Evolutionary conservation across 2,797 vertebrate genomes (phyloP).

Genomic region (Crocidura indochinensis): DNA sequence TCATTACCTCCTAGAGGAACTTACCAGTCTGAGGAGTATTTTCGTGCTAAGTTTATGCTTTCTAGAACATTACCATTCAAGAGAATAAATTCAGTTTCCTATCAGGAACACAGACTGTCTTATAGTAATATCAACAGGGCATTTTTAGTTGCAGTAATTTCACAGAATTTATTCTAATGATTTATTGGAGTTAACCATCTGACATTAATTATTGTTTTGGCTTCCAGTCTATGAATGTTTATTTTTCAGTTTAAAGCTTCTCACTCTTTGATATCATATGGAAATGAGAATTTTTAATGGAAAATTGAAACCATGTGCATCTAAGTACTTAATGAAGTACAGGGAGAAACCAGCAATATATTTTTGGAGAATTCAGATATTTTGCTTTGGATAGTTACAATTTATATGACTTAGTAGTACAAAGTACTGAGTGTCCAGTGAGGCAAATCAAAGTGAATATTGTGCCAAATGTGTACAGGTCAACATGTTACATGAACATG

Average conservation of each 20-base stretch:
- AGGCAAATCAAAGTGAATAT: conserved; percentile 64
- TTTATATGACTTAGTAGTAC: conserved; percentile 85
- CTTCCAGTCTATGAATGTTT: conserved; percentile 94
- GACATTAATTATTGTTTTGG: conserved; percentile 96
- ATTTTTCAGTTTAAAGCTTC: conserved; percentile 95
- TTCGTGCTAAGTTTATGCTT: conserved; percentile 78
- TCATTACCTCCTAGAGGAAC: conserved; percentile 70
- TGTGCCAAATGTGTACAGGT: conserved; percentile 50
- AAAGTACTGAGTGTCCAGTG: conserved; percentile 68
- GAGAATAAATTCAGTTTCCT: conserved; percentile 87
- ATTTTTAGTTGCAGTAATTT: conserved; percentile 91
- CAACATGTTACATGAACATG: conserved; percentile 34
- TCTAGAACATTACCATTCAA: conserved; percentile 85
- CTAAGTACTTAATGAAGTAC: conserved; percentile 96
- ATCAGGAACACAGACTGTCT: conserved; percentile 89
- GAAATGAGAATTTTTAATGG: conserved; percentile 96
- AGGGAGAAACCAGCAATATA: conserved; percentile 91
- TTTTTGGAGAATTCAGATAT: conserved; percentile 92
- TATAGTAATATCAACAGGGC: conserved; percentile 89
- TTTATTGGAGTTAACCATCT: conserved; percentile 94
- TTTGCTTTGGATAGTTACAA: conserved; percentile 88
- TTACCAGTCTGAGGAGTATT: conserved; percentile 71
- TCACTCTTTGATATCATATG: conserved; percentile 96
- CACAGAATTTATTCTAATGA: conserved; percentile 93
- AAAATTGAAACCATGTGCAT: conserved; percentile 97